These are phyloP conservation scores for Nephrotoma appendiculata DNA, from an alignment of 2,888 invertebrate species.

Conservation along the genomic window DNA sequence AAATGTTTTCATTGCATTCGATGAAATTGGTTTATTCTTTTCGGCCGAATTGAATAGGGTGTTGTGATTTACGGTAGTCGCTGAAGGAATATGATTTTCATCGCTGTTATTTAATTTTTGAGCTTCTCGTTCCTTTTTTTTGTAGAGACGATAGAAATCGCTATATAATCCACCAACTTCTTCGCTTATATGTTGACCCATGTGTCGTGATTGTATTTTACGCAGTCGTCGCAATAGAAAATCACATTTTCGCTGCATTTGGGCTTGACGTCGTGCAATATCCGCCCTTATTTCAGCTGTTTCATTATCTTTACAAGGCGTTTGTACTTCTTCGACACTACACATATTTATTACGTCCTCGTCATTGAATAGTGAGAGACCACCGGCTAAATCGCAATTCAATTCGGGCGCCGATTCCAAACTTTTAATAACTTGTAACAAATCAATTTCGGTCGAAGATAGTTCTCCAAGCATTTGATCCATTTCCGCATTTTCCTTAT, in stretches of 20 bases:
- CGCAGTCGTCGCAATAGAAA: conserved; percentile 57
- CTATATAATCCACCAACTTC: conserved; percentile 67
- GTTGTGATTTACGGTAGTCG: conserved; percentile 6
- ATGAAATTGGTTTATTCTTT: conserved; percentile 32
- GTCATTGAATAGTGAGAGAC: conserved; percentile 18
- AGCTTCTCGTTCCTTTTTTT: conserved; percentile 17
- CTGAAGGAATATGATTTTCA: background rate
- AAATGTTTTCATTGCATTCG: conserved; percentile 40
- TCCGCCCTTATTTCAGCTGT: conserved; percentile 22
- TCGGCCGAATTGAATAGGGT: conserved; percentile 12
- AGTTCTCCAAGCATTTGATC: conserved; percentile 51
- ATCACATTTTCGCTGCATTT: conserved; percentile 53
- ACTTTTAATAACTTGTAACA: conserved; percentile 63
- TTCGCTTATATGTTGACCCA: conserved; percentile 64
- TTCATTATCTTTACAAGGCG: conserved; percentile 9
- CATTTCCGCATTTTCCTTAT: conserved; percentile 45
- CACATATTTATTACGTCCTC: conserved; percentile 15
- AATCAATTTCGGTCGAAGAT: conserved; percentile 43
- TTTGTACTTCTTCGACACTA: conserved; percentile 12
- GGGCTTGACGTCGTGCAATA: conserved; percentile 25
- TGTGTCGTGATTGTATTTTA: conserved; percentile 57
- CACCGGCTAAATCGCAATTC: conserved; percentile 26
- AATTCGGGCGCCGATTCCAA: conserved; percentile 38
- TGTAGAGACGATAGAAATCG: conserved; percentile 43
- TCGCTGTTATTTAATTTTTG: conserved; percentile 10